Evolutionary conservation across 1,140 invertebrate species (phyloP).

Genomic region (Nebria ingens): DNA sequence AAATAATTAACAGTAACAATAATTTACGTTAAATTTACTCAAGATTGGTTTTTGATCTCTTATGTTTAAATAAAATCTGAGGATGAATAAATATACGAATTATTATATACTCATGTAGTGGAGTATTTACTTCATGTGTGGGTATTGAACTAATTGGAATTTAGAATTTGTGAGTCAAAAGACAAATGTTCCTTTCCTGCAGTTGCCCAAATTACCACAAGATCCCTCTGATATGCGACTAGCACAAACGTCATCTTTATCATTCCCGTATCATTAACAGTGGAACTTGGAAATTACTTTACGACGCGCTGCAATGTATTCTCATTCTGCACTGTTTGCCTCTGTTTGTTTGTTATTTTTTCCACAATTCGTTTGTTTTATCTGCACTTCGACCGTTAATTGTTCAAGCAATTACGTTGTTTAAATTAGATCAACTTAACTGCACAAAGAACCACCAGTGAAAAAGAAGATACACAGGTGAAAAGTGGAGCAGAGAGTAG

Average conservation of each 20-base stretch:
- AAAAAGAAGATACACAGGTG: too few species aligned
- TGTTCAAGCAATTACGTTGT: slow-evolving; percentile 5
- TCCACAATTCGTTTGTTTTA: neutral
- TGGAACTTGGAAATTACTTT: slow-evolving; percentile 3
- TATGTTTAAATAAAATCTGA: too few species aligned
- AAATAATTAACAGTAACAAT: too few species aligned
- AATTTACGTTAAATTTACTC: too few species aligned
- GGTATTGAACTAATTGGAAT: too few species aligned
- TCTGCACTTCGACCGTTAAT: slow-evolving; percentile 1
- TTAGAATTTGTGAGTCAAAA: too few species aligned
- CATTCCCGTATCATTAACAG: slow-evolving; percentile 6
- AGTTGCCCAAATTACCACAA: neutral
- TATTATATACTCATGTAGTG: too few species aligned
- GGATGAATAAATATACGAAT: too few species aligned
- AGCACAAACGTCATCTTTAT: neutral
- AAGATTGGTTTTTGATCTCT: too few species aligned
- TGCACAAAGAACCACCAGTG: too few species aligned
- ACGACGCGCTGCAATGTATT: neutral
- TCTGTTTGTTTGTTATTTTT: neutral
- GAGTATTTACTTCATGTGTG: too few species aligned
- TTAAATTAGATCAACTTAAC: slow-evolving; percentile 3
- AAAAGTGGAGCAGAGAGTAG: too few species aligned
- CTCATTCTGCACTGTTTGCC: neutral
- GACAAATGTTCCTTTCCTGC: neutral
- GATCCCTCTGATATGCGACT: neutral